Conservation (phyloP, 2,113 vertebrate species). For the Pseudorhombus dupliciocellatus region DNA sequence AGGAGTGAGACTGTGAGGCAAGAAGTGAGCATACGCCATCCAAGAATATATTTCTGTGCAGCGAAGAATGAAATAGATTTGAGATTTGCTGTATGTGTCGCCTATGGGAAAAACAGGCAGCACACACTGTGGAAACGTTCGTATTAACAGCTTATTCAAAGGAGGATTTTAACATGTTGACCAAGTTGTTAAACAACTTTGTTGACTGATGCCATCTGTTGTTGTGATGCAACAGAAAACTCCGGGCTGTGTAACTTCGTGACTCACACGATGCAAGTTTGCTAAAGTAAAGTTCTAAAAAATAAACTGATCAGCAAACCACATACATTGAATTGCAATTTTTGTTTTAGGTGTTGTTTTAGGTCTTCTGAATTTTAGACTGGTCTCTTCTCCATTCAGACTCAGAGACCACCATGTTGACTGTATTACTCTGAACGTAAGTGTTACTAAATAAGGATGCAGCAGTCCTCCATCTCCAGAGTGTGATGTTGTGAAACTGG, state of each 20-base stretch:
- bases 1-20: constrained; percentile 5
- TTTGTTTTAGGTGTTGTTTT: background rate
- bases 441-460: constrained; percentile 30
- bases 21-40: background rate
- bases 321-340: background rate
- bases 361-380: background rate
- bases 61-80: background rate
- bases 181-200: background rate
- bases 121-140: background rate
- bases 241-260: background rate
- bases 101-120: background rate
- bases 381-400: background rate
- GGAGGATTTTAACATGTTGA: background rate
- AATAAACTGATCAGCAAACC: background rate
- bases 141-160: background rate
- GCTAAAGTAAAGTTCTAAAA: background rate
- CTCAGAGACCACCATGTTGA: background rate
- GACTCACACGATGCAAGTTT: background rate
- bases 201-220: background rate
- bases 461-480: constrained; percentile 36
- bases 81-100: background rate
- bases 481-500: constrained; percentile 59
- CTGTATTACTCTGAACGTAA: background rate
- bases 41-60: background rate
- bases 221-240: background rate